Percentiles rank a stretch among this genome's conserved stretches.
These are phyloP conservation scores for Fundulus diaphanus DNA, from an alignment of 2,797 vertebrate genomes.

Conservation along the genomic window DNA sequence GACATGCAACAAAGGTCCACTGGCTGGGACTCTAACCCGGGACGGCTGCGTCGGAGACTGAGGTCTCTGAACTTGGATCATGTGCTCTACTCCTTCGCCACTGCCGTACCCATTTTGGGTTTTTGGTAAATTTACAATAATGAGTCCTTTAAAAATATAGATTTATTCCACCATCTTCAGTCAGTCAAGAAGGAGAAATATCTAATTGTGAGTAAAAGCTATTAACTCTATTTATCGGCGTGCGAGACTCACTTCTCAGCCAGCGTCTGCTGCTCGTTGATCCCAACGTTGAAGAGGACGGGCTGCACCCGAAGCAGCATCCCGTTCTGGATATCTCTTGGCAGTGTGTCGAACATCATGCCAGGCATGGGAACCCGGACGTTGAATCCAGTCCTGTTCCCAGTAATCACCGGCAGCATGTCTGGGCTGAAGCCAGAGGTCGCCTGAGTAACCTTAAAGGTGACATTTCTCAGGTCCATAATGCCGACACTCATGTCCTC, in stretches of 20 bases:
- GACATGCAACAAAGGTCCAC: too few species aligned
- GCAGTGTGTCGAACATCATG: conserved; percentile 91
- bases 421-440: conserved; percentile 87
- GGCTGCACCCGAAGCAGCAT: conserved; percentile 98
- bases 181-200: too few species aligned
- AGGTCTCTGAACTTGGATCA: too few species aligned
- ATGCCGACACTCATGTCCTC: conserved; percentile 98
- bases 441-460: conserved; percentile 98
- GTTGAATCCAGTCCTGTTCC: conserved; percentile 95
- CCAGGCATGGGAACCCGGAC: conserved; percentile 93
- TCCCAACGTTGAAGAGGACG: conserved; percentile 95
- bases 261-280: conserved; percentile 98
- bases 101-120: too few species aligned
- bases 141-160: too few species aligned
- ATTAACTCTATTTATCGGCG: background rate
- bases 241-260: conserved; percentile 91
- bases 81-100: too few species aligned
- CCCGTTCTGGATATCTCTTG: conserved; percentile 96
- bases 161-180: too few species aligned
- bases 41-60: too few species aligned
- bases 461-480: conserved; percentile 96
- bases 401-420: conserved; percentile 97
- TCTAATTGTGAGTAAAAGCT: too few species aligned
- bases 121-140: too few species aligned
- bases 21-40: too few species aligned